Percentiles rank a stretch among this genome's conserved stretches.
phyloP scores from a whole-genome alignment of 2,797 vertebrate species.

The Acanthurus lineatus region DNA sequence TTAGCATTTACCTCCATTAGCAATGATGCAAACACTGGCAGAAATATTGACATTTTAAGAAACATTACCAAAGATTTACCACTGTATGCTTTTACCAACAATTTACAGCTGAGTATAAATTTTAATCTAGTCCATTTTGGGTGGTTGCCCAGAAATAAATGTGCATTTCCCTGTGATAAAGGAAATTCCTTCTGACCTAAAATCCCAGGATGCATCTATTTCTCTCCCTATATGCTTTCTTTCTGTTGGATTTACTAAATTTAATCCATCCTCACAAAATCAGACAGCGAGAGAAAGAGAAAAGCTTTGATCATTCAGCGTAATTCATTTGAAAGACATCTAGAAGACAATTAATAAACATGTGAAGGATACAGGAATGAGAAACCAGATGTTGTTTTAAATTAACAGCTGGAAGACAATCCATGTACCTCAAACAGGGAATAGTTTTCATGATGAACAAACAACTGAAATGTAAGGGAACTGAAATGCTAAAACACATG shows the following conservation, averaged over 20 bases:
- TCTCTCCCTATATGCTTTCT: background rate
- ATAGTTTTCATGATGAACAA: background rate
- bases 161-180: conserved; percentile 16
- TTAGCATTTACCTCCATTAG: conserved; percentile 29
- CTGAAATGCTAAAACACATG: background rate
- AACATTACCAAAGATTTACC: conserved; percentile 30
- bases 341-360: background rate
- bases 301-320: background rate
- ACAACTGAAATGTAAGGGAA: background rate
- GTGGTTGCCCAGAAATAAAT: conserved; percentile 35
- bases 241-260: conserved; percentile 21
- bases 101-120: conserved; percentile 20
- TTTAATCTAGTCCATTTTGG: conserved; percentile 26
- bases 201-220: conserved; percentile 26
- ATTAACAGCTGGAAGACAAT: background rate
- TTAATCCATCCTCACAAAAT: conserved; percentile 12
- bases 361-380: background rate
- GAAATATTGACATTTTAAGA: conserved; percentile 13
- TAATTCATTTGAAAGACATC: conserved; percentile 3
- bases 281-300: background rate
- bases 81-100: conserved; percentile 29
- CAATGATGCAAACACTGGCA: conserved; percentile 15
- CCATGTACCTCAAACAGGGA: background rate
- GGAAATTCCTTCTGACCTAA: conserved; percentile 14
- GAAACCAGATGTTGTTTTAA: conserved; percentile 5